A percentile compares a stretch with the other conserved stretches of the same genome.
Conservation (phyloP, 2,113 vertebrate species). For the Geococcyx californianus region DNA sequence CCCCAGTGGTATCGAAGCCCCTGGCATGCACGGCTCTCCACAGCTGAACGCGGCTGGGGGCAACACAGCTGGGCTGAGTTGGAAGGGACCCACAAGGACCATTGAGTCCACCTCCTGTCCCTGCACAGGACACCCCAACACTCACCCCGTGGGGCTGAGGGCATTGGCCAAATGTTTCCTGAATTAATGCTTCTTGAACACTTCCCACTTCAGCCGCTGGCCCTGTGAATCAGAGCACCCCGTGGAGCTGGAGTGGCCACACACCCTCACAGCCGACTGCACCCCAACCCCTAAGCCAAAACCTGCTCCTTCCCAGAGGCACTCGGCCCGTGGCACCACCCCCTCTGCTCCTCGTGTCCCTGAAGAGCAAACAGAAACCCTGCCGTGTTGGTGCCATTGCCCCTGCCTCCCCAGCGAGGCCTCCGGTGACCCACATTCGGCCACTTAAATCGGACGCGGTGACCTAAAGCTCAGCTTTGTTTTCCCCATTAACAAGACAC, state of each 20-base stretch:
- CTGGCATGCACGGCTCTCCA: background rate
- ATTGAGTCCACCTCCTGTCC: no score
- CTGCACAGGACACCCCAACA: no score
- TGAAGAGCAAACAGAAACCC: background rate
- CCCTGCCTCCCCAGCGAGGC: background rate
- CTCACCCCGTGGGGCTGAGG: no score
- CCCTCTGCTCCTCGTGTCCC: background rate
- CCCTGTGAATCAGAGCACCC: background rate
- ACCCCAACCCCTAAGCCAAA: background rate
- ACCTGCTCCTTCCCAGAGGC: background rate
- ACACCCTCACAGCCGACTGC: accelerated
- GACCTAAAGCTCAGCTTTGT: background rate
- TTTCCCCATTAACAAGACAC: background rate
- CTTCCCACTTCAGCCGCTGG: background rate
- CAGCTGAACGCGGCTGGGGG: accelerated
- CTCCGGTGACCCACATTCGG: background rate
- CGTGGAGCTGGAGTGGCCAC: accelerated
- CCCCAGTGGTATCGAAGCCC: background rate
- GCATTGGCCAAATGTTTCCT: no score
- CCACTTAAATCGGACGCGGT: background rate
- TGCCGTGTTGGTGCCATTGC: background rate
- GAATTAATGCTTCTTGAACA: background rate
- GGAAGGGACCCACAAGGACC: no score
- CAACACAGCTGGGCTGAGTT: background rate
- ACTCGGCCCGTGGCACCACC: accelerated